Conservation (phyloP, 2,888 invertebrate genomes). For the Norana najaformis region DNA sequence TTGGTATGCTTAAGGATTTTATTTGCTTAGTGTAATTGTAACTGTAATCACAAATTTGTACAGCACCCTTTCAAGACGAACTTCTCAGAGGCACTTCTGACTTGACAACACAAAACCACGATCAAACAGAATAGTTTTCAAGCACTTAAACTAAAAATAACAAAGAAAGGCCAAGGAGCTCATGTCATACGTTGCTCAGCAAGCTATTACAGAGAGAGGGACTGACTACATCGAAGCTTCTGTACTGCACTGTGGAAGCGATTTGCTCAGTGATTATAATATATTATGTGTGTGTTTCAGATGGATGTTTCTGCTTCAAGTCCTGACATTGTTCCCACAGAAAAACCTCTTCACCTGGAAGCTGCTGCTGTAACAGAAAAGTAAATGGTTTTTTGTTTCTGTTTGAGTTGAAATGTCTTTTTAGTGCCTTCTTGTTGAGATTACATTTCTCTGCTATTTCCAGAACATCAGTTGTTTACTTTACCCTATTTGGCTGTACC, state of each 20-base stretch:
- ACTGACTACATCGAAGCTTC: not conserved
- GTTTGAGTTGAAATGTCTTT: too few relatives aligned
- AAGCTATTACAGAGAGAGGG: not conserved
- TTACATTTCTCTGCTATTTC: not conserved
- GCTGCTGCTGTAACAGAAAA: not conserved
- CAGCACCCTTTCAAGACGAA: too few relatives aligned
- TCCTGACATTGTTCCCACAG: not conserved
- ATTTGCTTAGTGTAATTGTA: not conserved
- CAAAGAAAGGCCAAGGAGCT: not conserved
- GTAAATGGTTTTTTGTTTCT: not conserved
- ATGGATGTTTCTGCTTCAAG: slow-evolving; percentile 7
- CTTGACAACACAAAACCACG: too few relatives aligned
- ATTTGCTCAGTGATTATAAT: not conserved
- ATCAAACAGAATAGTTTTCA: too few relatives aligned
- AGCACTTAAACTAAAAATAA: too few relatives aligned
- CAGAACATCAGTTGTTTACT: not conserved
- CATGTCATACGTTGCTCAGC: not conserved
- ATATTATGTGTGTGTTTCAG: not conserved
- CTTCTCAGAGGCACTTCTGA: too few relatives aligned
- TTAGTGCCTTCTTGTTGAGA: too few relatives aligned
- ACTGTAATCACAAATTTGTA: too few relatives aligned
- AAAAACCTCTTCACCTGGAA: not conserved
- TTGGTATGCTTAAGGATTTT: not conserved
- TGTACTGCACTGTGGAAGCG: not conserved
- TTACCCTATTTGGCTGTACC: not conserved